These are phyloP conservation scores for Chrysocyon brachyurus DNA, from an alignment of 2,797 vertebrate species.

Conservation along the genomic window DNA sequence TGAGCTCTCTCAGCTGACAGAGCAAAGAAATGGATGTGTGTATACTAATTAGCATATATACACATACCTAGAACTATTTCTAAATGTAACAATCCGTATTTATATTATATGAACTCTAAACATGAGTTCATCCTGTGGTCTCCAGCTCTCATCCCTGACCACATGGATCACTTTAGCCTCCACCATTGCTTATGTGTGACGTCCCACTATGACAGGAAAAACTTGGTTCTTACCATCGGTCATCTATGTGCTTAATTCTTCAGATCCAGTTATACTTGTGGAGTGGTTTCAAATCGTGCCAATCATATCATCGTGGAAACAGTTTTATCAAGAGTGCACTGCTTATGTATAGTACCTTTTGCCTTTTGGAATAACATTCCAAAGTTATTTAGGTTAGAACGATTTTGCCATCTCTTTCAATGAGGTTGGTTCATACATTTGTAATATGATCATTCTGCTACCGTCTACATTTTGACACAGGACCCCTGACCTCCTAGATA, in stretches of 20 bases:
- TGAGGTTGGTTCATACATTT: background rate
- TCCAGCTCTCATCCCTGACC: background rate
- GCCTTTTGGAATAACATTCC: slow-evolving; percentile 21
- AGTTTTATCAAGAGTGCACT: background rate
- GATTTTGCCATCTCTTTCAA: background rate
- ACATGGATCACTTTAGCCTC: background rate
- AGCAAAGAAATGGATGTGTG: background rate
- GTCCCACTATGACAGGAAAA: background rate
- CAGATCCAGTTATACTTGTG: background rate
- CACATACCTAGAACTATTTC: background rate
- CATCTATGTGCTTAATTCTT: background rate
- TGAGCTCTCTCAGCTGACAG: background rate
- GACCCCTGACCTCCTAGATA: background rate
- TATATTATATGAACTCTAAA: background rate
- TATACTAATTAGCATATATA: background rate
- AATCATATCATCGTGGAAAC: background rate
- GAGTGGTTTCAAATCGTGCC: background rate
- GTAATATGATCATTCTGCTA: background rate
- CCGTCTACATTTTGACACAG: background rate
- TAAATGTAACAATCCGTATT: background rate
- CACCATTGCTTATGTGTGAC: background rate
- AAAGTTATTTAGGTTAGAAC: background rate
- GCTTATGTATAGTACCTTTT: background rate
- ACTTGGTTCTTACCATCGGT: background rate
- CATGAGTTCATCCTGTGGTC: background rate